These are phyloP conservation scores for Anabacerthia variegaticeps DNA, from an alignment of 2,797 vertebrate species.

Conservation along the genomic window DNA sequence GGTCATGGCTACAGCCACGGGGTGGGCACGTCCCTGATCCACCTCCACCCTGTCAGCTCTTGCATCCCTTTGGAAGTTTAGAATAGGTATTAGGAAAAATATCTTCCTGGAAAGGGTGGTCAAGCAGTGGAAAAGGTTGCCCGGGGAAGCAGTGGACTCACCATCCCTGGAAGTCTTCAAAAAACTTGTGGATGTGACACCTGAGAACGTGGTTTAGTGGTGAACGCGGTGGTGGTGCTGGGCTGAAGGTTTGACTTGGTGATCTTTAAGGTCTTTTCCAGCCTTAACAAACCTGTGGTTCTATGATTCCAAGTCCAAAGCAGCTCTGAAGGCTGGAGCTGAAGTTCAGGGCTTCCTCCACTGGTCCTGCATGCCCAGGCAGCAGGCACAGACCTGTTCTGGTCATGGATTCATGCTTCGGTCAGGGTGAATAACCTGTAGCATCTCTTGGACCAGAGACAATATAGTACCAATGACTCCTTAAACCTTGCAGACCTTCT, in stretches of 20 bases:
- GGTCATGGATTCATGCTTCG: neutral
- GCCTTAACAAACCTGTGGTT: neutral
- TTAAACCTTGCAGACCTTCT: neutral
- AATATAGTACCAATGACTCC: neutral
- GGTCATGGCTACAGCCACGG: neutral
- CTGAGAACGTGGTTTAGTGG: neutral
- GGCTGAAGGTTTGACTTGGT: neutral
- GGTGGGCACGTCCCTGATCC: neutral
- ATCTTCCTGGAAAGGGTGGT: neutral
- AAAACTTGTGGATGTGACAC: neutral
- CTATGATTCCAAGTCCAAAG: neutral
- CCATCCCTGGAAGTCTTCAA: neutral
- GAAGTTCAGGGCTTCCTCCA: neutral
- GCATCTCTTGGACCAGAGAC: neutral
- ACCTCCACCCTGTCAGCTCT: neutral
- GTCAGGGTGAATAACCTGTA: neutral
- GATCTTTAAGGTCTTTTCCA: neutral
- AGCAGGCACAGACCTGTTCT: neutral
- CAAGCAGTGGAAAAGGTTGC: neutral
- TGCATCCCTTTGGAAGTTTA: neutral
- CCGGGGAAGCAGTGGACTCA: neutral
- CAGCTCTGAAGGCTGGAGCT: neutral
- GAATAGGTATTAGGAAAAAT: neutral
- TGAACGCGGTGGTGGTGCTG: neutral
- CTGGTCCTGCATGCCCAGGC: fast-evolving